Evolutionary conservation across 2,888 invertebrate species (phyloP), one percentile per base, ranked within the genome.

Genomic region (Himalopsyche anomala): DNA sequence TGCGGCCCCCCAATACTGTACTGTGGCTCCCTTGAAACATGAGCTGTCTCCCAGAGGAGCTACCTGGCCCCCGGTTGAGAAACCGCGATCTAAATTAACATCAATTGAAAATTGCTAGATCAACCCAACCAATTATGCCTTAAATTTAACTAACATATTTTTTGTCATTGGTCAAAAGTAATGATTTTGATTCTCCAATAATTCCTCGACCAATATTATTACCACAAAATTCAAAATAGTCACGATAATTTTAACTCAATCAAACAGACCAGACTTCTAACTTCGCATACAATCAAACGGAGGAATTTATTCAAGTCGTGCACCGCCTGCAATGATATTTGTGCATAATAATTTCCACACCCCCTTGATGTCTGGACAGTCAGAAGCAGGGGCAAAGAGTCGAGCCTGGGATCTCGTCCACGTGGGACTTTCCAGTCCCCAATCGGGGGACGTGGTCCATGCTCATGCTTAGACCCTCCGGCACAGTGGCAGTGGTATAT

Each of bases 291-390:
- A 9, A 45, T 45, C 62, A 19, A 62, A 62, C 11, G 4, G 15
- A 62, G 62, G 28, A 62, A 62, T 62, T 62, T 62, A 62, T 62
- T 62, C 62, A 19, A 19, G 28, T 28, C 62, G 51, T 51, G 28
- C 62, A 62, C 62, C 62, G 62, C 19, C 19, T 28, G 62, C 62
- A 62, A 62, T 62, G 62, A 62, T 62, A 62, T 62, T 62, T 62
- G 62, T 62, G 62, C 62, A 62, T 62, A 62, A 62, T 62, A 62
- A 62, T 62, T 62, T 62, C 28, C n/a, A 62, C 28, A 19, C 62
- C 62, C 56, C 62, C 62, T 62, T n/a, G 28, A 62, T 19, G 62
- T 62, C 62, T 62, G 62, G 62, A 62, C 62, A 5, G 6, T 62
- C 19, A 28, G 62, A 19, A 11, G 62, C 62, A 28, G 62, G 62